Conservation (phyloP, 2,888 invertebrate species). For the Colletes collaris region DNA sequence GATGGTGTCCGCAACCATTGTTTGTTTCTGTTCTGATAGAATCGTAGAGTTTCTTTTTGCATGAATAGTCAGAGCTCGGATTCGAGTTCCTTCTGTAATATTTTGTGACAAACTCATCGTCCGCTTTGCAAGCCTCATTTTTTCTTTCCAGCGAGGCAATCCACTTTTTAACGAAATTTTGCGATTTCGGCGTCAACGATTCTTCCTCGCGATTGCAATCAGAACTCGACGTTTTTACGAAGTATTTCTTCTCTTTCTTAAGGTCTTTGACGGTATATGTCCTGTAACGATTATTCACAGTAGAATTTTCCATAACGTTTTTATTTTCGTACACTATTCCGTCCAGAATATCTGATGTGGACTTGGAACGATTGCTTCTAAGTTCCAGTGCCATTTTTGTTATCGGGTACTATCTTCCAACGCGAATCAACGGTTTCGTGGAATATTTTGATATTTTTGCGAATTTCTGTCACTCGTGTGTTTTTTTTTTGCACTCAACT, state of each 20-base stretch:
- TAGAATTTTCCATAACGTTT: neutral
- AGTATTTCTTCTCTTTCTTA: neutral
- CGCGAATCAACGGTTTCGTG: no score
- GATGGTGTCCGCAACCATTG: no score
- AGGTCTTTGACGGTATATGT: constrained; percentile 9
- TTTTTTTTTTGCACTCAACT: no score
- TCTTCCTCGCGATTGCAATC: neutral
- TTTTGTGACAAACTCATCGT: constrained; percentile 52
- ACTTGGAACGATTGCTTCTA: constrained; percentile 32
- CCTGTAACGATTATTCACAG: constrained; percentile 10
- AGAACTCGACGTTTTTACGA: no score
- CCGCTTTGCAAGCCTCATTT: constrained; percentile 51
- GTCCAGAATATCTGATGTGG: constrained; percentile 42
- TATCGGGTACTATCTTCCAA: no score
- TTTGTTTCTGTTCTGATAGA: neutral
- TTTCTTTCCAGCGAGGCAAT: constrained; percentile 62
- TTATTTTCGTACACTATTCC: neutral
- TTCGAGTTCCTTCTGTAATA: constrained; percentile 33
- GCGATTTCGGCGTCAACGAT: constrained; percentile 37
- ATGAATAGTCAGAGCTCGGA: neutral
- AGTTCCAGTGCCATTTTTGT: constrained; percentile 13
- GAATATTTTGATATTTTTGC: no score
- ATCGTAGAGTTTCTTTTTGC: neutral
- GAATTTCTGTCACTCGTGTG: no score
- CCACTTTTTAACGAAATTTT: constrained; percentile 60